Evolutionary conservation across 2,113 vertebrate genomes (phyloP).

Genomic region (Pterocles burchelli): DNA sequence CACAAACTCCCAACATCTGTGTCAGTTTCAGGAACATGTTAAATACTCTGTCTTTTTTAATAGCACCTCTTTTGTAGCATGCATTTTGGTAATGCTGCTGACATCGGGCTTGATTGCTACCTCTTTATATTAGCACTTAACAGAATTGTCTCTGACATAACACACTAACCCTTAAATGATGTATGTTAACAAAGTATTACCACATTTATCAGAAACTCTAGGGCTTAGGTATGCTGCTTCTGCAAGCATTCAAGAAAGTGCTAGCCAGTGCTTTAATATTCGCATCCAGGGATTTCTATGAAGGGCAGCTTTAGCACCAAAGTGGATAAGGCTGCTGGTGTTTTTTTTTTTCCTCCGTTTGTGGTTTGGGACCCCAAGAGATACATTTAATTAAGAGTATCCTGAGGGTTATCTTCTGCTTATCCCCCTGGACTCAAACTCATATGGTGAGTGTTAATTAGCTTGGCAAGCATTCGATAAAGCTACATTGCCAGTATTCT

Average conservation of each 20-base stretch:
- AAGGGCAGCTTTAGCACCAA: not conserved
- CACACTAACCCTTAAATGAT: not conserved
- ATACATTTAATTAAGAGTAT: slow-evolving; percentile 10
- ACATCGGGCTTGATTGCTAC: not conserved
- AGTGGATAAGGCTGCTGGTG: not conserved
- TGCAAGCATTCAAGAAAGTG: not conserved
- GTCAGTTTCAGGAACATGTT: not conserved
- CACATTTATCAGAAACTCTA: not conserved
- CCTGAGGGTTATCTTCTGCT: slow-evolving; percentile 23
- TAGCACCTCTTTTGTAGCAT: not conserved
- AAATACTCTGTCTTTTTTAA: not conserved
- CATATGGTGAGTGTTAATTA: slow-evolving; percentile 41
- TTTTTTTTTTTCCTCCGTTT: not conserved
- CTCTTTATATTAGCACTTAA: not conserved
- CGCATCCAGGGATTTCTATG: not conserved
- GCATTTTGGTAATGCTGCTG: not conserved
- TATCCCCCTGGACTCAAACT: not conserved
- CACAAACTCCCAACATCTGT: not conserved
- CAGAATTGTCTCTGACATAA: not conserved
- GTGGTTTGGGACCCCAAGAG: slow-evolving; percentile 27
- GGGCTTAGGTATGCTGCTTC: not conserved
- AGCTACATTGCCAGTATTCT: not conserved
- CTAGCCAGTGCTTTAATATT: not conserved
- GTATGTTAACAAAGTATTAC: not conserved
- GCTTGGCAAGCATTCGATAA: not conserved